phyloP scores from a whole-genome alignment of 2,113 vertebrate genomes.

The Menidia beryllina region DNA sequence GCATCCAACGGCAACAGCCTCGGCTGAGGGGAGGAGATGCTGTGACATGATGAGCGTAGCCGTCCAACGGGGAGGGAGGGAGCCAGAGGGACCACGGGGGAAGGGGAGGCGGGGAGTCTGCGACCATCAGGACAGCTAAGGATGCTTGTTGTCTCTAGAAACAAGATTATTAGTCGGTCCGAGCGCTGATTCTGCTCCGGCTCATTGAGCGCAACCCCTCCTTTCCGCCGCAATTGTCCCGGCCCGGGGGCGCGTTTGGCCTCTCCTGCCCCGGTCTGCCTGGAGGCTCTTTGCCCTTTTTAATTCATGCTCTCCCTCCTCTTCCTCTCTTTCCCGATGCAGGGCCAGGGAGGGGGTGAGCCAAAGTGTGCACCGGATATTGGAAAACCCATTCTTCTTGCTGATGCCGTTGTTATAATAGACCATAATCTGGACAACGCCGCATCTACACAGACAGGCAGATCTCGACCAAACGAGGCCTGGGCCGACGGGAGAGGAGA shows the following conservation, averaged over 20 bases:
- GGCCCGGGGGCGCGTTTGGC: conserved; percentile 5
- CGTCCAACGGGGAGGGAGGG: conserved; percentile 44
- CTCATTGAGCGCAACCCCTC: conserved; percentile 26
- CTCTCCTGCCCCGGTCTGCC: conserved; percentile 3
- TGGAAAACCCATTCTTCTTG: conserved; percentile 79
- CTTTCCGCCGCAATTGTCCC: conserved; percentile 35
- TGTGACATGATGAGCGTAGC: conserved; percentile 63
- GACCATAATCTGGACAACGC: conserved; percentile 58
- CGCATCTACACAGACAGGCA: conserved; percentile 29
- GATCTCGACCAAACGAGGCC: conserved; percentile 40
- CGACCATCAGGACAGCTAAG: conserved; percentile 62
- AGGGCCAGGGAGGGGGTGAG: conserved; percentile 70
- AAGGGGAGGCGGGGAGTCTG: conserved; percentile 54
- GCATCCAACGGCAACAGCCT: background rate
- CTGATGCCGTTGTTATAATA: conserved; percentile 68
- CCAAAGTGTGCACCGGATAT: conserved; percentile 81
- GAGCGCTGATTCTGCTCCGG: conserved; percentile 39
- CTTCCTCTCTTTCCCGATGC: conserved; percentile 72
- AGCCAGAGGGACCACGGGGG: conserved; percentile 24
- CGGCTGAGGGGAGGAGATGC: conserved; percentile 61
- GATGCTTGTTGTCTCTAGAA: conserved; percentile 75
- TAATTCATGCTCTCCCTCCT: conserved; percentile 28
- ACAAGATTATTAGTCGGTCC: conserved; percentile 32
- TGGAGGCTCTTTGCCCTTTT: background rate
- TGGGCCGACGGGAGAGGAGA: conserved; percentile 3